phyloP scores from a whole-genome alignment of 2,888 invertebrate species.

The Scrobipalpa costella region DNA sequence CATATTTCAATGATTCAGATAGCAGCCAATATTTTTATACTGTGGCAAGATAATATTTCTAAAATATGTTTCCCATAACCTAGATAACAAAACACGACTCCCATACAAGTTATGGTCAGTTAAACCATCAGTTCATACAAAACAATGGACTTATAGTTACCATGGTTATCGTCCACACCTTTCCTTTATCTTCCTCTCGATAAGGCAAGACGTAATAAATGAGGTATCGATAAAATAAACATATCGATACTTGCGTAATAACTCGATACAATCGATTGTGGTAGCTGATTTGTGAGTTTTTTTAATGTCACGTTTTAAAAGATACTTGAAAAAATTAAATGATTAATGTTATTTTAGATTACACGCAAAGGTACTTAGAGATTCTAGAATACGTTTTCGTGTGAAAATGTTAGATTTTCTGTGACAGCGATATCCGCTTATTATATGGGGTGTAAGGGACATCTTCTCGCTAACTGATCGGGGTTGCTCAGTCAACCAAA shows the following conservation, averaged over 20 bases:
- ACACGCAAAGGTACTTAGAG: no score
- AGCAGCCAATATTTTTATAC: no score
- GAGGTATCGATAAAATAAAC: constrained; percentile 2
- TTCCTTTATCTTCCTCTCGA: neutral
- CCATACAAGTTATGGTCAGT: neutral
- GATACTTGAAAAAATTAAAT: neutral
- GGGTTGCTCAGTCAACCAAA: no score
- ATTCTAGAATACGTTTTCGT: no score
- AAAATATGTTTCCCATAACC: neutral
- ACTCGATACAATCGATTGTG: constrained; percentile 19
- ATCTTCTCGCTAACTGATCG: no score
- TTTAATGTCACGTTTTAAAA: neutral
- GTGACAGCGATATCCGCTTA: no score
- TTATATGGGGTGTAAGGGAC: no score
- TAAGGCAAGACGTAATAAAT: constrained; percentile 11
- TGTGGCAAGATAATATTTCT: no score
- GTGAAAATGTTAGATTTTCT: no score
- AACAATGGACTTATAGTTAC: constrained; percentile 2
- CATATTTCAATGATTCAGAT: no score
- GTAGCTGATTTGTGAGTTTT: neutral
- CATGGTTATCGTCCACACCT: neutral
- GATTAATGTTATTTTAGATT: no score
- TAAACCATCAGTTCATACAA: constrained; percentile 8
- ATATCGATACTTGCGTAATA: constrained; percentile 16
- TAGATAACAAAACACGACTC: neutral